These are phyloP conservation scores for Hippoglossus hippoglossus DNA, from an alignment of 2,797 vertebrate genomes.

Conservation along the genomic window DNA sequence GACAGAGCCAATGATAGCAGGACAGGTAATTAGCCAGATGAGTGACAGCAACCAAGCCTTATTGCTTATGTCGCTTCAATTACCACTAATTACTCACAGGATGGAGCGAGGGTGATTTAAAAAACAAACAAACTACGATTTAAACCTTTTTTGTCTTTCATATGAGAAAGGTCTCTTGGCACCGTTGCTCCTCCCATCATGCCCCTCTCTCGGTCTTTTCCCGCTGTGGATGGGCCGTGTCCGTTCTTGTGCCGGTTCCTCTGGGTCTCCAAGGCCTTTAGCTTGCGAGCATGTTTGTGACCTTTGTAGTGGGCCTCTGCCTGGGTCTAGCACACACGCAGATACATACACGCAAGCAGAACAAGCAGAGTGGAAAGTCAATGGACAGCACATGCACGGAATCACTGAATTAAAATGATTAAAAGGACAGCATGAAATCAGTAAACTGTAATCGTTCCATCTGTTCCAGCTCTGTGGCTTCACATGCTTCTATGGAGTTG, in stretches of 20 bases:
- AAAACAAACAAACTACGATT: constrained; percentile 20
- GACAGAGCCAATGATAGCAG: constrained; percentile 67
- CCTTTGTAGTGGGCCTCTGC: constrained; percentile 98
- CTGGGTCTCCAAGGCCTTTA: constrained; percentile 91
- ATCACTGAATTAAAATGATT: constrained; percentile 38
- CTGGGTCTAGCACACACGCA: constrained; percentile 86
- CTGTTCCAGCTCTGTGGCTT: constrained; percentile 53
- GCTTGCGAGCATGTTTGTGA: constrained; percentile 94
- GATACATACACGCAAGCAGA: constrained; percentile 28
- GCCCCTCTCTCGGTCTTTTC: constrained; percentile 50
- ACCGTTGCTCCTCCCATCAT: constrained; percentile 37
- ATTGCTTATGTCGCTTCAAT: constrained; percentile 58
- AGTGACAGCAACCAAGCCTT: constrained; percentile 71
- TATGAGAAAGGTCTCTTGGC: constrained; percentile 40
- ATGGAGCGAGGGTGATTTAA: constrained; percentile 21
- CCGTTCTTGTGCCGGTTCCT: constrained; percentile 76
- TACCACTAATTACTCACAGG: constrained; percentile 64
- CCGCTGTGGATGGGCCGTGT: constrained; percentile 24
- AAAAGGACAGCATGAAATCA: constrained; percentile 50
- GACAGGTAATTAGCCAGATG: constrained; percentile 75
- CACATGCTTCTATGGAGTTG: constrained; percentile 49
- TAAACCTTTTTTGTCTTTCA: constrained; percentile 71
- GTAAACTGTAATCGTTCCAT: constrained; percentile 59
- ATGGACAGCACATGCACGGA: constrained; percentile 27
- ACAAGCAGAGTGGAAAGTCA: constrained; percentile 37